Evolutionary conservation across 37 sponge, comb jelly and placozoan species (phyloP).

Genomic region (Diacarnus erythraeanus): DNA sequence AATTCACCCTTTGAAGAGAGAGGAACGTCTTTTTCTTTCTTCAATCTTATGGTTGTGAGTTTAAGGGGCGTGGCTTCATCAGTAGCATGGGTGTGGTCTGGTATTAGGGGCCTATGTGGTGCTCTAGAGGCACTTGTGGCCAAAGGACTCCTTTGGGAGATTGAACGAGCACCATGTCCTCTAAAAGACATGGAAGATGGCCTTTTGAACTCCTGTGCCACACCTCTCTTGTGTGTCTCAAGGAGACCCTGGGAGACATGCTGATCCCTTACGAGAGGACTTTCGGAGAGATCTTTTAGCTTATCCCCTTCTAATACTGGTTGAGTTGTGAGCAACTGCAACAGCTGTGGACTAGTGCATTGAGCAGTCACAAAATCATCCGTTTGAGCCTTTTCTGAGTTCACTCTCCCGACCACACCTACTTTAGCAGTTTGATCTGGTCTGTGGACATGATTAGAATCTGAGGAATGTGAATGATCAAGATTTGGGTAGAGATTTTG

Average conservation of each 20-base stretch:
- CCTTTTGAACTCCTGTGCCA: neutral
- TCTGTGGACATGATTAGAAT: neutral
- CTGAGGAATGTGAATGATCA: neutral
- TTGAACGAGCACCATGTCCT: neutral
- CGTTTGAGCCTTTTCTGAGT: neutral
- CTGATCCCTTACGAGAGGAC: neutral
- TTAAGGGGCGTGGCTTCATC: neutral
- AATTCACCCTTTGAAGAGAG: neutral
- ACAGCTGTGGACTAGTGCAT: neutral
- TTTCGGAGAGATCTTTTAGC: neutral
- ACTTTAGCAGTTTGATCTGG: neutral
- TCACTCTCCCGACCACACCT: neutral
- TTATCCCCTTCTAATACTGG: neutral
- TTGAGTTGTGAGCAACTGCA: neutral
- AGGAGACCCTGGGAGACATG: neutral
- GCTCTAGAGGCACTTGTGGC: neutral
- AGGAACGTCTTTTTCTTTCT: too few species aligned
- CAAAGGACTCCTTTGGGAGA: neutral
- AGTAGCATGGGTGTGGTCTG: neutral
- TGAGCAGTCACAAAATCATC: neutral
- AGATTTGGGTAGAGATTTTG: conserved; percentile 40
- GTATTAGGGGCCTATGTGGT: neutral
- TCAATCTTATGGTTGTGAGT: too few species aligned
- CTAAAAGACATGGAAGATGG: neutral
- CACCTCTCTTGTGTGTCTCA: neutral